phyloP scores from a whole-genome alignment of 2,113 vertebrate genomes.

The Cichladusa arquata region DNA sequence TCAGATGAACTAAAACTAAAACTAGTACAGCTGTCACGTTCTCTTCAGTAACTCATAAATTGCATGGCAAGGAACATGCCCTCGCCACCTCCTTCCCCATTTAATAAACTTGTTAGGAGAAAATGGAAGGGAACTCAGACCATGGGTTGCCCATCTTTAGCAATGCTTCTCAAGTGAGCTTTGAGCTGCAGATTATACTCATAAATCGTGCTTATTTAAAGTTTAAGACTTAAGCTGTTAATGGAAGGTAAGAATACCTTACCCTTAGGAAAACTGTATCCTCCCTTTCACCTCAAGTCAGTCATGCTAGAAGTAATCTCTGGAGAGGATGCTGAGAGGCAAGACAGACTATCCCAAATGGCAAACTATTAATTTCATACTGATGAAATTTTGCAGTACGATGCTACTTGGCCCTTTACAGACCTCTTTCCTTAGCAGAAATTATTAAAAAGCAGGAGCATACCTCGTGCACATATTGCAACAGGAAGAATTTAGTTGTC shows the following conservation, averaged over 20 bases:
- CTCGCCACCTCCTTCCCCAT: background rate
- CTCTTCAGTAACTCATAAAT: background rate
- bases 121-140: background rate
- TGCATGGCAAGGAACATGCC: background rate
- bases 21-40: background rate
- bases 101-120: background rate
- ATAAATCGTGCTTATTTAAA: background rate
- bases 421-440: background rate
- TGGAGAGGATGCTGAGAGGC: background rate
- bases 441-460: background rate
- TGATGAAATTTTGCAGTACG: background rate
- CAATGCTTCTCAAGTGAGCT: background rate
- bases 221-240: background rate
- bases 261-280: background rate
- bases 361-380: background rate
- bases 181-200: background rate
- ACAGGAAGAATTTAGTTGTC: background rate
- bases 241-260: background rate
- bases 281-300: background rate
- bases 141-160: background rate
- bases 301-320: background rate
- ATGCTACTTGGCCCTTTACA: background rate
- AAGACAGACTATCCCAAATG: background rate
- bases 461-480: background rate
- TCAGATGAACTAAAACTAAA: background rate